Evolutionary conservation across 1,140 invertebrate species (phyloP).

Genomic region (Agrilus planipennis): DNA sequence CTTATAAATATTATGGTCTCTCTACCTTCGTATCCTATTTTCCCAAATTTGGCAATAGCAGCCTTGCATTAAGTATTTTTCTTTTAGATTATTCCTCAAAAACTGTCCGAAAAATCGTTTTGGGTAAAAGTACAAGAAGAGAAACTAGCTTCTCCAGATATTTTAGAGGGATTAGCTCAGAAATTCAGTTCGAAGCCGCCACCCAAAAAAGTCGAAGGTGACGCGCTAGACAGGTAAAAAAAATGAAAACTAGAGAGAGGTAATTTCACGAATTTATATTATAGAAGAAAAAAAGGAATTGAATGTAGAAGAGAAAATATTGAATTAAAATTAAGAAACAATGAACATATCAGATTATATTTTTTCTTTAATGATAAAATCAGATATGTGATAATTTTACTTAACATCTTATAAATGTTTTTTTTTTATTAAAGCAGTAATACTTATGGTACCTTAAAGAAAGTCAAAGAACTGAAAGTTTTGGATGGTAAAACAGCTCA

Average conservation of each 20-base stretch:
- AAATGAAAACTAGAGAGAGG: too few relatives aligned
- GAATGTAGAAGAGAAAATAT: too few relatives aligned
- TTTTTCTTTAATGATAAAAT: neutral
- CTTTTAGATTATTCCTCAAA: constrained; percentile 63
- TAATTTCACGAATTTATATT: too few relatives aligned
- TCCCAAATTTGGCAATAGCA: too few relatives aligned
- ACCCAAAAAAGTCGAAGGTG: constrained; percentile 56
- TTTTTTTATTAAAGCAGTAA: constrained; percentile 5
- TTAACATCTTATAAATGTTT: too few relatives aligned
- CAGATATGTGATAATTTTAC: too few relatives aligned
- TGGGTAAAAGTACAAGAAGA: constrained; percentile 93
- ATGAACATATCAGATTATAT: neutral
- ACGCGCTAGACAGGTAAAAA: constrained; percentile 30
- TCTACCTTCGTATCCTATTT: too few relatives aligned
- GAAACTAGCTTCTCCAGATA: constrained; percentile 71
- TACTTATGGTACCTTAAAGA: constrained; percentile 54
- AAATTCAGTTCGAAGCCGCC: constrained; percentile 82
- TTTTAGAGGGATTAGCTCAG: constrained; percentile 67
- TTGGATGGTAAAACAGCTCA: constrained; percentile 88
- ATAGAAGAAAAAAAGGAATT: too few relatives aligned
- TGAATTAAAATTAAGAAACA: too few relatives aligned
- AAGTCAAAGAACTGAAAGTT: constrained; percentile 82
- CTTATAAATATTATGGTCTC: too few relatives aligned
- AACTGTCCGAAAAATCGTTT: constrained; percentile 88
- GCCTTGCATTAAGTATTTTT: neutral